Conservation (phyloP, 2,113 vertebrate species). For the Todiramphus chloris region DNA sequence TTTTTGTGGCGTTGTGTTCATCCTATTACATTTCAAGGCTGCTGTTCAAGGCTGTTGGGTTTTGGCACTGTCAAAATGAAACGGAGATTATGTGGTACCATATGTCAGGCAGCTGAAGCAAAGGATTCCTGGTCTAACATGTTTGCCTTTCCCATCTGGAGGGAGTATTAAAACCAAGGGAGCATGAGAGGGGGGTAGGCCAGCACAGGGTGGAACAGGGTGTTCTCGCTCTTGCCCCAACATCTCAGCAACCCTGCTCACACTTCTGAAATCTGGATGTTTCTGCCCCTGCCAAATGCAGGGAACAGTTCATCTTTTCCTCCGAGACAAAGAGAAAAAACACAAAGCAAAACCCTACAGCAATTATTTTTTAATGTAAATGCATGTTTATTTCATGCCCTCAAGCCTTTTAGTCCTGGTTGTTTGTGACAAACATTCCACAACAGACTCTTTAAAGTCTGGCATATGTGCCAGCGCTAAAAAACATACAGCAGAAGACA, state of each 20-base stretch:
- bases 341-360: background rate
- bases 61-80: conserved; percentile 45
- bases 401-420: conserved; percentile 60
- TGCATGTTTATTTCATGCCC: conserved; percentile 67
- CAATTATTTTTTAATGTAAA: conserved; percentile 70
- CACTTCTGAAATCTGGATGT: background rate
- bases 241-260: background rate
- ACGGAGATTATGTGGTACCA: conserved; percentile 25
- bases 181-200: background rate
- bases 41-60: conserved; percentile 37
- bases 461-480: conserved; percentile 48
- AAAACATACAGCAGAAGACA: background rate
- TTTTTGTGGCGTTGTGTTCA: conserved; percentile 21
- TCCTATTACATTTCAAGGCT: conserved; percentile 35
- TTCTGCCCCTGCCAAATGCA: background rate
- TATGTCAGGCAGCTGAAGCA: conserved; percentile 57
- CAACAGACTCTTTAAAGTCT: conserved; percentile 65
- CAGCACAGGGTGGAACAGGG: background rate
- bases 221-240: fast-evolving
- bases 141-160: background rate
- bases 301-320: background rate
- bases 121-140: conserved; percentile 1
- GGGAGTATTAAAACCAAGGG: background rate
- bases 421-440: conserved; percentile 67
- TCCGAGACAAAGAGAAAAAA: background rate